Base-by-base conservation (phyloP, 2,888 invertebrate species). In the Eupithecia subfuscata region DNA sequence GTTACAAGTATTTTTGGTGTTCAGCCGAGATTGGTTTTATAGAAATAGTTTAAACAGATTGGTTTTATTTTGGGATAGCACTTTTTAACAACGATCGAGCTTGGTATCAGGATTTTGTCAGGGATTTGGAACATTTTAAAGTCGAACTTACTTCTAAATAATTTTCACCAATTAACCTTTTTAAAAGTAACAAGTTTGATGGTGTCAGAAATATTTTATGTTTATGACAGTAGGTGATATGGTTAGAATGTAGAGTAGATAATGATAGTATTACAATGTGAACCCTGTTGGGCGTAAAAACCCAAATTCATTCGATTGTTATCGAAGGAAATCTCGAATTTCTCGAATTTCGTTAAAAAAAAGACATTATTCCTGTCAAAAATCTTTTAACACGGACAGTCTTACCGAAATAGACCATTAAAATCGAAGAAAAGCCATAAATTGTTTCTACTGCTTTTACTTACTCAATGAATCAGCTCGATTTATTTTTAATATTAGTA, bases 401-500 rank as follows among this genome's bases (percentile, higher is more conserved):
- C 1, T 30, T 30, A 30, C 11, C 9, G 4, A 22, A 56, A 22
- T 16, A 11, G 7, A 18, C 45, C 5, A n/a, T n/a, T n/a, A 48
- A 48, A 48, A 48, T 48, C 0, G 0, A 48, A 48, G n/a, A 18
- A 18, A 48, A 48, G n/a, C 2, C 11, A n/a, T n/a, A 48, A 48
- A 9, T 8, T 0, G 8, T n/a, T 16, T n/a, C n/a, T 48, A 45
- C 45, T 18, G 45, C 45, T 45, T 45, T 16, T 43, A 14, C 45
- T 45, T 4, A 16, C 45, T 48, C 14, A 25, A 14, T 60, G 14
- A 25, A 60, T 25, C 22, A 12, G 25, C 30, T 34, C 9, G 56
- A 34, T 45, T 25, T 37, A 64, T 69, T 69, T 70, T 73, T 75
- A 70, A 75, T 75, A 73, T 73, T 18, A 56, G 43, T 56, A 43